Conservation (phyloP, 2,113 vertebrate species). For the Natator depressus region DNA sequence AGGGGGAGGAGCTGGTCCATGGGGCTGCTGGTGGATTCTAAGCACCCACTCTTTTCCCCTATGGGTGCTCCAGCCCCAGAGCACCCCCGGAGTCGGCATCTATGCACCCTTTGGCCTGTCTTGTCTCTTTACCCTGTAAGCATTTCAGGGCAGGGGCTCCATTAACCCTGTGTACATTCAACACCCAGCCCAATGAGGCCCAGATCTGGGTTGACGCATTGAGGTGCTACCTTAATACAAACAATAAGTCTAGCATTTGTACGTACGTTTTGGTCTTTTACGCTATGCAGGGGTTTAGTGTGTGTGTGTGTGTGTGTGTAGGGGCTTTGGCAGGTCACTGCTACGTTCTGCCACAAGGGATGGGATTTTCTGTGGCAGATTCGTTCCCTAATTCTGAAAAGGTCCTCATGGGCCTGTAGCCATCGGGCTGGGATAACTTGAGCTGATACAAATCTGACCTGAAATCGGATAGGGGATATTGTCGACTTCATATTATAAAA, state of each 20-base stretch:
- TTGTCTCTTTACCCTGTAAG: background rate
- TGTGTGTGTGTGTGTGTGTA: background rate
- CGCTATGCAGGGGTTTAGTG: accelerated
- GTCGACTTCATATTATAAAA: background rate
- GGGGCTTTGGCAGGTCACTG: background rate
- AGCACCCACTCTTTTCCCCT: no score
- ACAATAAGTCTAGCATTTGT: background rate
- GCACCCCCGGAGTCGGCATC: no score
- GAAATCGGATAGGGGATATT: background rate
- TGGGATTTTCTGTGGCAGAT: background rate
- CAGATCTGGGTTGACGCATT: background rate
- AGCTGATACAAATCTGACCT: background rate
- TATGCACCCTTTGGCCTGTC: background rate
- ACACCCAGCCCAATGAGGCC: background rate
- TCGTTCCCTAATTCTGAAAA: background rate
- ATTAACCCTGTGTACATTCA: background rate
- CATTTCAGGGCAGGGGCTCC: background rate
- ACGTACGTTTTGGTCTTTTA: background rate
- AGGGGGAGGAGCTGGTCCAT: no score
- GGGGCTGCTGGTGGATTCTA: no score
- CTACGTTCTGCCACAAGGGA: background rate
- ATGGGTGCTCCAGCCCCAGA: no score
- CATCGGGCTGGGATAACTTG: background rate
- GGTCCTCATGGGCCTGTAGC: background rate
- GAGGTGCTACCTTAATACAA: background rate